Conservation (phyloP, 2,888 invertebrate genomes). For the Plebejus melissa region DNA sequence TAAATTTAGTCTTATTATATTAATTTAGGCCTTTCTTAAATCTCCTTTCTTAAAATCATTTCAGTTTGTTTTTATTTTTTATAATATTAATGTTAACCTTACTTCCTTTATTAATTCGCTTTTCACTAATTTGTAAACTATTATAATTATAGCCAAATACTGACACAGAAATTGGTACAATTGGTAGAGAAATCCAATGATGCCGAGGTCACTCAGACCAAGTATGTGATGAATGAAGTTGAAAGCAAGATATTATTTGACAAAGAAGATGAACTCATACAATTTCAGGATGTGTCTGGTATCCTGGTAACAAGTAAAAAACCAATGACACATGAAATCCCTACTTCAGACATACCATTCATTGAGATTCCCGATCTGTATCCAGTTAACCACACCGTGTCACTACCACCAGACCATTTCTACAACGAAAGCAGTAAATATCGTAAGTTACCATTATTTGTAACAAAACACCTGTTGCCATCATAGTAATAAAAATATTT, state of each 20-base stretch:
- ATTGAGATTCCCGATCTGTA: conserved; percentile 83
- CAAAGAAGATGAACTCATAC: conserved; percentile 80
- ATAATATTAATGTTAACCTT: background rate
- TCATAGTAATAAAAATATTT: too few species aligned
- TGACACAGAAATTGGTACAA: conserved; percentile 82
- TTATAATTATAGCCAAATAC: conserved; percentile 74
- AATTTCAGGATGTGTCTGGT: conserved; percentile 83
- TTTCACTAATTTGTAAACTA: conserved; percentile 27
- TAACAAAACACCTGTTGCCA: background rate
- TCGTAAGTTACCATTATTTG: conserved; percentile 79
- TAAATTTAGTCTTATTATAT: too few species aligned
- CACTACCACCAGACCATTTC: conserved; percentile 81
- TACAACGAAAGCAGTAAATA: conserved; percentile 81
- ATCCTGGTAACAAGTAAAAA: conserved; percentile 82
- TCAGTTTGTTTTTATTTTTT: background rate
- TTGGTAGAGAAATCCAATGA: conserved; percentile 83
- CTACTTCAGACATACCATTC: conserved; percentile 69
- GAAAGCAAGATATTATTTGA: conserved; percentile 78
- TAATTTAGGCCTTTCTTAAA: too few species aligned
- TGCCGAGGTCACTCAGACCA: conserved; percentile 70
- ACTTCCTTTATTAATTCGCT: background rate
- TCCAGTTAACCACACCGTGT: conserved; percentile 86
- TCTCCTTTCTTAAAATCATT: too few species aligned
- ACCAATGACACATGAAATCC: conserved; percentile 76
- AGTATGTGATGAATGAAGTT: conserved; percentile 80